phyloP scores from a whole-genome alignment of 2,888 invertebrate genomes.

The Galeruca laticollis region DNA sequence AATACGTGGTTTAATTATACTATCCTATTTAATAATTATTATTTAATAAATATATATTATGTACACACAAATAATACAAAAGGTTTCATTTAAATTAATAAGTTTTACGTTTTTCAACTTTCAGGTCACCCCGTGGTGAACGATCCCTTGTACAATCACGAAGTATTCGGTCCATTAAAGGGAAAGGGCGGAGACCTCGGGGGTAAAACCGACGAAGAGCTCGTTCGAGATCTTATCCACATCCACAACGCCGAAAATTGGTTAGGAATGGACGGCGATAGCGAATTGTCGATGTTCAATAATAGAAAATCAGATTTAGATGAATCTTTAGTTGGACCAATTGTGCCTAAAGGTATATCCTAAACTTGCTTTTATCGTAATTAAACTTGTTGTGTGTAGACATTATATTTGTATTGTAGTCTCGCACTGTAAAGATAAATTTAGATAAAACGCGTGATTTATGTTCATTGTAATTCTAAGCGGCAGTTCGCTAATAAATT shows the following conservation, averaged over 20 bases:
- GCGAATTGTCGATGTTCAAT: slow-evolving; percentile 85
- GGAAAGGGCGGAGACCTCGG: slow-evolving; percentile 90
- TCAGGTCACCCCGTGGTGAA: slow-evolving; percentile 96
- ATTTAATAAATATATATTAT: slow-evolving; percentile 9
- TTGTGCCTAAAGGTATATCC: slow-evolving; percentile 63
- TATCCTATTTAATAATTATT: no score
- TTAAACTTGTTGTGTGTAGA: slow-evolving; percentile 1
- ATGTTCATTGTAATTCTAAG: not conserved
- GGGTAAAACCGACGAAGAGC: slow-evolving; percentile 89
- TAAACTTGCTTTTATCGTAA: slow-evolving; percentile 12
- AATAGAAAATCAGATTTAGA: slow-evolving; percentile 71
- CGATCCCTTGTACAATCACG: slow-evolving; percentile 96
- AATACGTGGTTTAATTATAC: not conserved
- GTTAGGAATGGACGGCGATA: slow-evolving; percentile 91
- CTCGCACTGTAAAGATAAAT: not conserved
- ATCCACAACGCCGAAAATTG: slow-evolving; percentile 96
- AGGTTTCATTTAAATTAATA: not conserved
- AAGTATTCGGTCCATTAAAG: slow-evolving; percentile 93
- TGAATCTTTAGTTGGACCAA: slow-evolving; percentile 61
- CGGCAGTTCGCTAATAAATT: not conserved
- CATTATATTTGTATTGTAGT: not conserved
- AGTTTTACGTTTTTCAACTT: slow-evolving; percentile 29
- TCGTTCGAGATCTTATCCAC: slow-evolving; percentile 88
- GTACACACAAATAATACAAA: not conserved
- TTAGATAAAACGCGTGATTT: slow-evolving; percentile 1